Conservation (phyloP, 2,888 invertebrate species). For the Pediacus dermestoides region DNA sequence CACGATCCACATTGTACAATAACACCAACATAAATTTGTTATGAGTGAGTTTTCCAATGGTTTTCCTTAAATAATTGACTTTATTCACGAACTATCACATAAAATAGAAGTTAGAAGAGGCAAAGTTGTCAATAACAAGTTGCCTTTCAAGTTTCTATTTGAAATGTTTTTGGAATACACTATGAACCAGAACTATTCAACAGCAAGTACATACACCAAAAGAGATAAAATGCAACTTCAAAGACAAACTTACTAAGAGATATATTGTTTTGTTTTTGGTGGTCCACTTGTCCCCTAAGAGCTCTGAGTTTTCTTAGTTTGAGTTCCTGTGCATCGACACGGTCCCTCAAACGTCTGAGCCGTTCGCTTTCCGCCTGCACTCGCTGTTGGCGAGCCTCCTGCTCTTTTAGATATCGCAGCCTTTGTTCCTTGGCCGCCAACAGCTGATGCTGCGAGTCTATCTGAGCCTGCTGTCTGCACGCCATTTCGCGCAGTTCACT, state of each 20-base stretch:
- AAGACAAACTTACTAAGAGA: constrained; percentile 74
- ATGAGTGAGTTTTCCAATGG: too few species aligned
- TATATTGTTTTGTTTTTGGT: constrained; percentile 87
- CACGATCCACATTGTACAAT: too few species aligned
- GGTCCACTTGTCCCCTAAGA: constrained; percentile 89
- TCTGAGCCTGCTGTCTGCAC: constrained; percentile 94
- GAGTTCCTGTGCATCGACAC: constrained; percentile 92
- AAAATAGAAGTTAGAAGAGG: too few species aligned
- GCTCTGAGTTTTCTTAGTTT: constrained; percentile 89
- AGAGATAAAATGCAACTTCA: constrained; percentile 4
- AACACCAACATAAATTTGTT: too few species aligned
- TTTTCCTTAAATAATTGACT: too few species aligned
- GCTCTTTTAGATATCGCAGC: constrained; percentile 89
- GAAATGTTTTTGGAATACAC: too few species aligned
- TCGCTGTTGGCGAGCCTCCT: constrained; percentile 75
- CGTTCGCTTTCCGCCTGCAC: constrained; percentile 86
- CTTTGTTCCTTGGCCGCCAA: constrained; percentile 91
- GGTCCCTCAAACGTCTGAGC: constrained; percentile 79
- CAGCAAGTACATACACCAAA: constrained; percentile 1
- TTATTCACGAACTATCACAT: too few species aligned
- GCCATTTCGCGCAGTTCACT: constrained; percentile 98
- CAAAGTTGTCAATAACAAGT: too few species aligned
- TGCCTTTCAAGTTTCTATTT: too few species aligned
- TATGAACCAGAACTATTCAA: constrained; percentile 4
- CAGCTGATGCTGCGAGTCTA: constrained; percentile 90